Conservation (phyloP, 2,888 invertebrate genomes). For the Ormyrus nitidulus region DNA sequence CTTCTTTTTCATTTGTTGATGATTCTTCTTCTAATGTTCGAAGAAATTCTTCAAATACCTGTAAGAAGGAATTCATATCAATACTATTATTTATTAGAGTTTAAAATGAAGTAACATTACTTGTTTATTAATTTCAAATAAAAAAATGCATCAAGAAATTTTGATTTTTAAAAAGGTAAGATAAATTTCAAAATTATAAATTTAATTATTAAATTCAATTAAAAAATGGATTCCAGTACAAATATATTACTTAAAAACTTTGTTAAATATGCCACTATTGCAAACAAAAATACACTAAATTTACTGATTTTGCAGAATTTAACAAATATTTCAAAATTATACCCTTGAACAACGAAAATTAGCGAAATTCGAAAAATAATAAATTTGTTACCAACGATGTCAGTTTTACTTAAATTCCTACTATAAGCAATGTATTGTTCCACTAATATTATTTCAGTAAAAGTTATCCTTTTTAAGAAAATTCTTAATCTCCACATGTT, state of each 20-base stretch:
- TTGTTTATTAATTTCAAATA: background rate
- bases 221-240: background rate
- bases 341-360: conserved; percentile 29
- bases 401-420: conserved; percentile 29
- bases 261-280: no score
- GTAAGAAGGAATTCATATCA: conserved; percentile 44
- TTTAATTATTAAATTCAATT: background rate
- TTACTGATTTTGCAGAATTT: background rate
- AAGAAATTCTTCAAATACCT: conserved; percentile 73
- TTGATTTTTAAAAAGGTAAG: conserved; percentile 9
- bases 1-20: conserved; percentile 40
- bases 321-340: conserved; percentile 27
- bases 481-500: background rate
- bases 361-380: conserved; percentile 38
- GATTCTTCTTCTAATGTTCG: conserved; percentile 62
- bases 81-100: conserved; percentile 26
- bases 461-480: conserved; percentile 12
- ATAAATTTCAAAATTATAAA: conserved; percentile 17
- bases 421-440: conserved; percentile 17
- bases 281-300: no score
- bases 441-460: conserved; percentile 26
- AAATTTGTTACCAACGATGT: conserved; percentile 55
- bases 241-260: background rate
- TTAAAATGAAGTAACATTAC: conserved; percentile 20
- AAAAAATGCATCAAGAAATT: conserved; percentile 5